These are phyloP conservation scores for Drosophila nr. perissopoda DNA, from an alignment of 2,888 invertebrate species.

Conservation along the genomic window DNA sequence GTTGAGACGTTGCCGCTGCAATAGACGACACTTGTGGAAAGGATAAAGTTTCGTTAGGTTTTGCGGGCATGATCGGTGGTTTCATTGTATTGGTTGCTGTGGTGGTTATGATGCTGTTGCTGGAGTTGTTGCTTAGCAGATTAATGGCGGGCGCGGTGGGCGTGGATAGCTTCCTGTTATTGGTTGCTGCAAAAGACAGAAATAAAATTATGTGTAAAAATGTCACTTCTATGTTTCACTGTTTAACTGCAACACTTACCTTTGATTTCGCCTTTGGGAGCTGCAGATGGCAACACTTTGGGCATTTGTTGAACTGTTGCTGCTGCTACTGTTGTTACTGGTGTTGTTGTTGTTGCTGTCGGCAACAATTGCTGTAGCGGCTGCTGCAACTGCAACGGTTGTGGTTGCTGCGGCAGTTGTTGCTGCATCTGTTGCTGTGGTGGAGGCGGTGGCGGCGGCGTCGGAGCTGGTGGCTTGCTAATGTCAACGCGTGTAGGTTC, in stretches of 20 bases:
- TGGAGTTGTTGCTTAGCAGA: conserved; percentile 32
- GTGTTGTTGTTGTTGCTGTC: conserved; percentile 26
- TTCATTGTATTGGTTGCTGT: conserved; percentile 56
- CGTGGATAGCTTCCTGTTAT: conserved; percentile 48
- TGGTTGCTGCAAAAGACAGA: conserved; percentile 37
- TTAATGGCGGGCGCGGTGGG: conserved; percentile 46
- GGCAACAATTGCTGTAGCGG: conserved; percentile 40
- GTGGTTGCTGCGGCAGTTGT: conserved; percentile 36
- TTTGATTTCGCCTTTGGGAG: conserved; percentile 57
- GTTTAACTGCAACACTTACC: conserved; percentile 33
- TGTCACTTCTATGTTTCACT: background rate
- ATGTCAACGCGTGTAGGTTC: conserved; percentile 80
- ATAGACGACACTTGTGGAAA: conserved; percentile 54
- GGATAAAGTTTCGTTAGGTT: conserved; percentile 51
- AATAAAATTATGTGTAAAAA: background rate
- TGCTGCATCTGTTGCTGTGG: conserved; percentile 39
- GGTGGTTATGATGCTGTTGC: conserved; percentile 39
- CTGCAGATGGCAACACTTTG: conserved; percentile 38
- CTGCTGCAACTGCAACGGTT: conserved; percentile 37
- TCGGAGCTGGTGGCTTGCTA: conserved; percentile 46
- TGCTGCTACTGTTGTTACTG: conserved; percentile 25
- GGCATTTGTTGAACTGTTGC: conserved; percentile 37
- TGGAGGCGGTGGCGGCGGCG: conserved; percentile 28
- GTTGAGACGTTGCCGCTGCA: conserved; percentile 25
- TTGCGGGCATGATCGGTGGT: conserved; percentile 55